Conservation (phyloP, 2,888 invertebrate species). For the Aproaerema taeniolella region DNA sequence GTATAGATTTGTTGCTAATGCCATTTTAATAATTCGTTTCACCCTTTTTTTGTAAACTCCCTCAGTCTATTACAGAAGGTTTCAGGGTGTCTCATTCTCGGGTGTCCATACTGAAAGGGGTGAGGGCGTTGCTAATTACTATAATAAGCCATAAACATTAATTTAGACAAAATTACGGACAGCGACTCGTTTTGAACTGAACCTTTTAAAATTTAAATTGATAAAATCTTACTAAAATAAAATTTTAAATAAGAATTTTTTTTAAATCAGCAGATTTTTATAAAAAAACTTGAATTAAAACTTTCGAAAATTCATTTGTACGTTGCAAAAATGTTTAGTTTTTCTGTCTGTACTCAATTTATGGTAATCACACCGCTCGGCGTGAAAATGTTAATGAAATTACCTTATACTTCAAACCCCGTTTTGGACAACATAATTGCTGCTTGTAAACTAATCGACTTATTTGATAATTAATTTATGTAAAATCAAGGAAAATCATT, state of each 20-base stretch:
- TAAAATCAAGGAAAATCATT: no score
- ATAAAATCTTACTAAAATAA: no score
- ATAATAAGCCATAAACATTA: constrained; percentile 1
- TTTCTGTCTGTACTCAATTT: constrained; percentile 18
- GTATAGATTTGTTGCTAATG: no score
- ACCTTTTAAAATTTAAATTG: no score
- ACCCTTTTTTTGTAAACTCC: not conserved
- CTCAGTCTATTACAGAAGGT: not conserved
- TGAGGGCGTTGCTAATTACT: constrained; percentile 4
- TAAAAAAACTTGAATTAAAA: no score
- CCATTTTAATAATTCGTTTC: no score
- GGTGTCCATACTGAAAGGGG: not conserved
- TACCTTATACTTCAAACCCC: constrained; percentile 14
- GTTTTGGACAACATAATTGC: not conserved
- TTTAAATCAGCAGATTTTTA: no score
- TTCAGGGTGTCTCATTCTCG: constrained; percentile 2
- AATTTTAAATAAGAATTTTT: no score
- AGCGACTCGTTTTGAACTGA: no score
- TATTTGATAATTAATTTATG: not conserved
- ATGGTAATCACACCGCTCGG: constrained; percentile 21
- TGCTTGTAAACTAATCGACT: not conserved
- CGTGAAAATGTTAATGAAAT: constrained; percentile 26
- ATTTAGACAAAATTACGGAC: not conserved
- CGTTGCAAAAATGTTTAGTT: no score
- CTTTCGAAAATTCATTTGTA: no score